Conservation (phyloP, 2,888 invertebrate genomes). For the Ormyrus rosae region DNA sequence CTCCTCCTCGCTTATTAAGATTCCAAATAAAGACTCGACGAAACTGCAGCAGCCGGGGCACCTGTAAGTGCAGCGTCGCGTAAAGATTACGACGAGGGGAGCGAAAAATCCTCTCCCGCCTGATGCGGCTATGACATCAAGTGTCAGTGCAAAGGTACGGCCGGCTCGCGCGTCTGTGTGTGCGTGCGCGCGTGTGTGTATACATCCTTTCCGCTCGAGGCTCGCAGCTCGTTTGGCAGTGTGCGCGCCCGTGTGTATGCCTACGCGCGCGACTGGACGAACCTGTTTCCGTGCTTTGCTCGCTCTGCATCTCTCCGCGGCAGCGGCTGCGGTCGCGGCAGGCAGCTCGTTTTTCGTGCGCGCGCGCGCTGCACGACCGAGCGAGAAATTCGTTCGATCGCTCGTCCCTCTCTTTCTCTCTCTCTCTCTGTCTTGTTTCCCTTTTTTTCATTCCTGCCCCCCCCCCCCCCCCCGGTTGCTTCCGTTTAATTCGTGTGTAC, state of each 20-base stretch:
- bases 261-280: conserved; percentile 50
- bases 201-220: too few relatives aligned
- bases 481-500: conserved; percentile 45
- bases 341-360: conserved; percentile 40
- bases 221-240: neutral
- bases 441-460: too few relatives aligned
- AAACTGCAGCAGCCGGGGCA: neutral
- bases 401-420: neutral
- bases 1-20: neutral
- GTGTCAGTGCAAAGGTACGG: conserved; percentile 38
- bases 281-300: conserved; percentile 54
- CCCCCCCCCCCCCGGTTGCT: conserved; percentile 14
- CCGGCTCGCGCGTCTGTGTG: neutral
- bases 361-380: neutral
- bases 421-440: conserved; percentile 20
- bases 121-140: conserved; percentile 42
- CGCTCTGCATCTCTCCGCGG: conserved; percentile 26
- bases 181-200: neutral
- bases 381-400: conserved; percentile 46
- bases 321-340: conserved; percentile 1
- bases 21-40: too few relatives aligned
- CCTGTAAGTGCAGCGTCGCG: neutral
- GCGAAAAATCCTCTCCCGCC: conserved; percentile 19
- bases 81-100: conserved; percentile 24
- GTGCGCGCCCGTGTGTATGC: neutral